phyloP scores from a whole-genome alignment of 2,797 vertebrate genomes.

The Tragelaphus oryx region DNA sequence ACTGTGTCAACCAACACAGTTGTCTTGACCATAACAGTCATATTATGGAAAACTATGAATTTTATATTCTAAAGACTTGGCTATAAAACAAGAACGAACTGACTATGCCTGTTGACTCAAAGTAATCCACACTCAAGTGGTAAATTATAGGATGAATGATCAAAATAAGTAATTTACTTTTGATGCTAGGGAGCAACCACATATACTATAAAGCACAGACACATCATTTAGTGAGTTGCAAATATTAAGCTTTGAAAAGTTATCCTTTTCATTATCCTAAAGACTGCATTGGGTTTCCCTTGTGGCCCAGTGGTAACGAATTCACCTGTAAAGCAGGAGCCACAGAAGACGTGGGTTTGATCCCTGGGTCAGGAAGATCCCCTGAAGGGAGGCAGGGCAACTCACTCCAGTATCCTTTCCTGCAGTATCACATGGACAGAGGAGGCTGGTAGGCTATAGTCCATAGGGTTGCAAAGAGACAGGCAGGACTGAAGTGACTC shows the following conservation, averaged over 20 bases:
- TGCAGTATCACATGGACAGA: not conserved
- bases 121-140: not conserved
- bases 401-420: not conserved
- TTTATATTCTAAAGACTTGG: slow-evolving; percentile 19
- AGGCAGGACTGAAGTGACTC: not conserved
- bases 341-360: not conserved
- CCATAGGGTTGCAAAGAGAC: not conserved
- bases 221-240: not conserved
- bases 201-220: not conserved
- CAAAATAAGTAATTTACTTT: slow-evolving; percentile 36
- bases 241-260: not conserved
- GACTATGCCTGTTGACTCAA: not conserved
- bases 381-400: not conserved
- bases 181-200: not conserved
- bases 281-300: not conserved
- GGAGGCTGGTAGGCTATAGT: not conserved
- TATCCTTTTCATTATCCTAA: not conserved
- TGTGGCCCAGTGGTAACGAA: not conserved
- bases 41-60: not conserved
- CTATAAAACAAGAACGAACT: not conserved
- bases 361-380: not conserved
- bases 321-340: not conserved
- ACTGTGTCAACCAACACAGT: not conserved
- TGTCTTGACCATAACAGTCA: slow-evolving; percentile 19
- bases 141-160: slow-evolving; percentile 31